Evolutionary conservation across 2,113 vertebrate species (phyloP).

Genomic region (Panurus biarmicus): DNA sequence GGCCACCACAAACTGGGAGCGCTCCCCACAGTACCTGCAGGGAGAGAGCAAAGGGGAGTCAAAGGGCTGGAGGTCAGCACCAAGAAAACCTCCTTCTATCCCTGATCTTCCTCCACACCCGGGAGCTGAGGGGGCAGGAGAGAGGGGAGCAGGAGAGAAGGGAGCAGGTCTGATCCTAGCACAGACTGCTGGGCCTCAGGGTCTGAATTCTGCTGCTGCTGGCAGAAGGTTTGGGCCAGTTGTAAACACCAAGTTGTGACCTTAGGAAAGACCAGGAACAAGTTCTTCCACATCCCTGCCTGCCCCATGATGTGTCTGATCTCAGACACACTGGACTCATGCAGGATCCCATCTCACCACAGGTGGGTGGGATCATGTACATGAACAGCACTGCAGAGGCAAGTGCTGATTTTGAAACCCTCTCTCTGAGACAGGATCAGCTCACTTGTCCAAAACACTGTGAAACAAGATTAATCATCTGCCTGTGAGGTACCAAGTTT

Average conservation of each 20-base stretch:
- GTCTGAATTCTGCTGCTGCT: not conserved
- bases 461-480: not conserved
- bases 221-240: not conserved
- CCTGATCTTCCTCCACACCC: not conserved
- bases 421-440: not conserved
- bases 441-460: not conserved
- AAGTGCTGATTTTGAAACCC: not conserved
- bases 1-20: conserved; percentile 57
- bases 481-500: not conserved
- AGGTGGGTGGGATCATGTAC: rapidly evolving
- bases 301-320: not conserved
- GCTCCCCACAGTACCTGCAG: conserved; percentile 79
- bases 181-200: not conserved
- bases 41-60: not conserved
- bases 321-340: not conserved
- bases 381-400: not conserved
- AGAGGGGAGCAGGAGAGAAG: not conserved
- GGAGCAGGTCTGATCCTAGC: not conserved
- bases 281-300: not conserved
- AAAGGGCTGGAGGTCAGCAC: not conserved
- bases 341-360: not conserved
- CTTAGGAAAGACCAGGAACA: not conserved
- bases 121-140: not conserved
- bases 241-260: not conserved
- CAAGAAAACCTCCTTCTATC: not conserved